A percentile compares a stretch with the other conserved stretches of the same genome.
These are phyloP conservation scores for Amphipyra tragopoginis DNA, from an alignment of 2,888 invertebrate species.

Conservation along the genomic window DNA sequence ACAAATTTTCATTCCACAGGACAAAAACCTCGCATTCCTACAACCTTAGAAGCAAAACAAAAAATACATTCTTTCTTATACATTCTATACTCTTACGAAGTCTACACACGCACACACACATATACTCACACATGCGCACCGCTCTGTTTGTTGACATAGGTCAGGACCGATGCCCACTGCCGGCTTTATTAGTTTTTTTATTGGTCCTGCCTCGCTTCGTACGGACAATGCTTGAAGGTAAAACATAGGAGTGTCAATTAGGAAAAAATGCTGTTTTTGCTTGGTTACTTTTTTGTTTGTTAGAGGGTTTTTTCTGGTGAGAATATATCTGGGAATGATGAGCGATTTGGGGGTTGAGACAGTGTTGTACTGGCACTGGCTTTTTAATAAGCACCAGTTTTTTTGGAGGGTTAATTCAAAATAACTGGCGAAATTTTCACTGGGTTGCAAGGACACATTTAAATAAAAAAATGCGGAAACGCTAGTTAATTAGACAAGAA, in stretches of 20 bases:
- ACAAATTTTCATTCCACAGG: slow-evolving; percentile 37
- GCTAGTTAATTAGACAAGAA: no score
- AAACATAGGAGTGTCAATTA: slow-evolving; percentile 50
- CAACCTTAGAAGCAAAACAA: slow-evolving; percentile 39
- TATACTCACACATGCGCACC: slow-evolving; percentile 59
- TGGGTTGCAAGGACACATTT: no score
- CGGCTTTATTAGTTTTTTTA: slow-evolving; percentile 72
- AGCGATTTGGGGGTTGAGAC: no score
- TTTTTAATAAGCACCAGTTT: no score
- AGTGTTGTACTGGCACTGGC: no score
- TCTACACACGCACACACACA: slow-evolving; percentile 50
- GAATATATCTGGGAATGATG: background rate
- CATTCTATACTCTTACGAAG: slow-evolving; percentile 51
- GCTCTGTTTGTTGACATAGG: slow-evolving; percentile 85
- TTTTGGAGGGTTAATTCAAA: no score
- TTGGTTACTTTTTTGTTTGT: background rate
- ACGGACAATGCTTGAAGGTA: slow-evolving; percentile 51
- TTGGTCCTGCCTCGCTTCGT: slow-evolving; percentile 51
- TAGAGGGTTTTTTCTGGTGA: slow-evolving; percentile 2
- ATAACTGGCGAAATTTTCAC: no score
- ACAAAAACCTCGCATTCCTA: slow-evolving; percentile 43
- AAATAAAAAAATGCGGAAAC: no score
- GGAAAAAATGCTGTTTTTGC: slow-evolving; percentile 44
- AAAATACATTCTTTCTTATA: slow-evolving; percentile 47
- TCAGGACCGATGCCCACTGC: slow-evolving; percentile 78